These are phyloP conservation scores for Tiphia femorata DNA, from an alignment of 2,888 invertebrate species.

Conservation along the genomic window DNA sequence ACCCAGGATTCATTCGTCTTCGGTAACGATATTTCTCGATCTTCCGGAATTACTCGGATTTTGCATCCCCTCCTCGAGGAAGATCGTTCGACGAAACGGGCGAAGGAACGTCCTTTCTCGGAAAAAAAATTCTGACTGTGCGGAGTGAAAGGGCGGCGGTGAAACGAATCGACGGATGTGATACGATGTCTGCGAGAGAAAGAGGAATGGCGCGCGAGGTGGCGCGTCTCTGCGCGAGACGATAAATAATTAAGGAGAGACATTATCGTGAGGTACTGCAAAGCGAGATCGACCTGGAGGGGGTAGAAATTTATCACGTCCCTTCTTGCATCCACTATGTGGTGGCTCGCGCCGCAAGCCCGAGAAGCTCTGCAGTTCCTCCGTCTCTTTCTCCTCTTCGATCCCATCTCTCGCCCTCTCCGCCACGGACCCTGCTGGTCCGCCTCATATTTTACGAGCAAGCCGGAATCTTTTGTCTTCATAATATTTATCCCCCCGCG, in stretches of 20 bases:
- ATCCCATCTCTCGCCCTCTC: background rate
- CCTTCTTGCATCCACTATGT: conserved; percentile 23
- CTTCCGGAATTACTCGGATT: too few relatives aligned
- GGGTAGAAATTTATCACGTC: conserved; percentile 50
- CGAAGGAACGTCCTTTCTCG: too few relatives aligned
- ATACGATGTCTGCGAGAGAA: background rate
- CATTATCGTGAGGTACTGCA: conserved; percentile 48
- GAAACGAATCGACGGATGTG: background rate
- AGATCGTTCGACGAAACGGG: too few relatives aligned
- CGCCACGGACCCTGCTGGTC: background rate
- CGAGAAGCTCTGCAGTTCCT: conserved; percentile 1
- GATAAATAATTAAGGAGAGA: conserved; percentile 51
- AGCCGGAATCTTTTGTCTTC: conserved; percentile 62
- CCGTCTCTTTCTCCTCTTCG: conserved; percentile 1
- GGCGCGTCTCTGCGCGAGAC: too few relatives aligned
- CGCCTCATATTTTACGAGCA: conserved; percentile 50
- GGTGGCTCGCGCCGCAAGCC: conserved; percentile 5
- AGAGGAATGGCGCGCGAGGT: background rate
- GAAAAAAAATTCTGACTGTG: too few relatives aligned
- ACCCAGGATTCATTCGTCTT: too few relatives aligned
- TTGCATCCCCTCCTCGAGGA: too few relatives aligned
- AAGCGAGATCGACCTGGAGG: conserved; percentile 43
- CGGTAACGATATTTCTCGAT: too few relatives aligned
- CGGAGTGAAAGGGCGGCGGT: background rate
- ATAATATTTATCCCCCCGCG: conserved; percentile 60